Conservation (phyloP, 2,113 vertebrate species). For the Vidua chalybeata region DNA sequence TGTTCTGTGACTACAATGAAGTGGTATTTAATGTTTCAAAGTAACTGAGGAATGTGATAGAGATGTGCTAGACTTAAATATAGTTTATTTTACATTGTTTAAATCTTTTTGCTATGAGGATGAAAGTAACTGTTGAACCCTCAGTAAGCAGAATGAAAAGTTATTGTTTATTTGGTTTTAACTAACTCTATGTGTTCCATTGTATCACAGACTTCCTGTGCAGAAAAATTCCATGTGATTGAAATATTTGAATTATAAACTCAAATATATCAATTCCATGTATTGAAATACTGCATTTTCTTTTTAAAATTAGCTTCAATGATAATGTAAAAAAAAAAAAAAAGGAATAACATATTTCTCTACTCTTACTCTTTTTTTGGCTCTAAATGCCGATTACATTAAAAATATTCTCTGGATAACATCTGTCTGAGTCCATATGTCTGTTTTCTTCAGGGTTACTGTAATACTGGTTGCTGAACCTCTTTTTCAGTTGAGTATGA, state of each 20-base stretch:
- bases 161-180: background rate
- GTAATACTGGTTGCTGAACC: background rate
- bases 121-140: background rate
- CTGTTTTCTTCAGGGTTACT: background rate
- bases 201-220: background rate
- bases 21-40: background rate
- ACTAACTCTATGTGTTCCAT: background rate
- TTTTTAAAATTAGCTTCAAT: background rate
- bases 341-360: background rate
- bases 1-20: background rate
- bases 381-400: background rate
- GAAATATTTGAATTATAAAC: background rate
- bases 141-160: background rate
- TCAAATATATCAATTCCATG: background rate
- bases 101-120: background rate
- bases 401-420: background rate
- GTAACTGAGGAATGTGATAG: background rate
- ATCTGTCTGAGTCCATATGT: background rate
- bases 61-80: background rate
- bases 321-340: background rate
- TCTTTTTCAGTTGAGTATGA: background rate
- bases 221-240: background rate
- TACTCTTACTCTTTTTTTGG: background rate
- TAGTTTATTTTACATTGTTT: background rate
- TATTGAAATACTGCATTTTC: constrained; percentile 4